phyloP scores from a whole-genome alignment of 1,140 invertebrate genomes.

The Drosophila quadrilineata region DNA sequence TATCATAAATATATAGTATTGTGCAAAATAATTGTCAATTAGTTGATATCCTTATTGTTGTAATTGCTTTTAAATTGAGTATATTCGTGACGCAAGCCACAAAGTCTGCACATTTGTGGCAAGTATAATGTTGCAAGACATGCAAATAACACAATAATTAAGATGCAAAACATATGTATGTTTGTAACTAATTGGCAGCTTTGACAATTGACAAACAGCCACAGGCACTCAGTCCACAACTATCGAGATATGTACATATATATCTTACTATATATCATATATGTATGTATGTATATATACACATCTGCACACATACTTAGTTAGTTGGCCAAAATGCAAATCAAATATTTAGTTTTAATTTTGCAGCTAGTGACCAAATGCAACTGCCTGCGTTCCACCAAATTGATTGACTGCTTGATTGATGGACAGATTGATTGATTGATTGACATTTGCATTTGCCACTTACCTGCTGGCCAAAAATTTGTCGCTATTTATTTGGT shows the following conservation, averaged over 20 bases:
- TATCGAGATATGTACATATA: too few species aligned
- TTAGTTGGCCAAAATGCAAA: slow-evolving; percentile 36
- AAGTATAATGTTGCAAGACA: too few species aligned
- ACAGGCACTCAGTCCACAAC: too few species aligned
- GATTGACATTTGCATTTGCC: slow-evolving; percentile 49
- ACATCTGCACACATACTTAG: not conserved
- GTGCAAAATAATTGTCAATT: too few species aligned
- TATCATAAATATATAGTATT: too few species aligned
- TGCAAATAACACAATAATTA: too few species aligned
- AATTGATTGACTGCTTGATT: not conserved
- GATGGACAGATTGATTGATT: slow-evolving; percentile 29
- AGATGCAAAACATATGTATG: too few species aligned
- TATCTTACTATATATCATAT: not conserved
- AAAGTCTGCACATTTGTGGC: too few species aligned
- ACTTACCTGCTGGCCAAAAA: not conserved
- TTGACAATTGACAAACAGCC: too few species aligned
- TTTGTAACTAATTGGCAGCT: too few species aligned
- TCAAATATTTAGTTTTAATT: slow-evolving; percentile 55
- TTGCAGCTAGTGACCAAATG: slow-evolving; percentile 39
- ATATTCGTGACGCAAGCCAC: too few species aligned
- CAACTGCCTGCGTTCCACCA: not conserved
- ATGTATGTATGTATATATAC: not conserved
- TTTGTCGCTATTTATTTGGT: slow-evolving; percentile 1
- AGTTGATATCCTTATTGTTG: not conserved
- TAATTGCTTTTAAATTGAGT: not conserved